Evolutionary conservation across 2,888 invertebrate species (phyloP).

Genomic region (Chrysolina haemoptera): DNA sequence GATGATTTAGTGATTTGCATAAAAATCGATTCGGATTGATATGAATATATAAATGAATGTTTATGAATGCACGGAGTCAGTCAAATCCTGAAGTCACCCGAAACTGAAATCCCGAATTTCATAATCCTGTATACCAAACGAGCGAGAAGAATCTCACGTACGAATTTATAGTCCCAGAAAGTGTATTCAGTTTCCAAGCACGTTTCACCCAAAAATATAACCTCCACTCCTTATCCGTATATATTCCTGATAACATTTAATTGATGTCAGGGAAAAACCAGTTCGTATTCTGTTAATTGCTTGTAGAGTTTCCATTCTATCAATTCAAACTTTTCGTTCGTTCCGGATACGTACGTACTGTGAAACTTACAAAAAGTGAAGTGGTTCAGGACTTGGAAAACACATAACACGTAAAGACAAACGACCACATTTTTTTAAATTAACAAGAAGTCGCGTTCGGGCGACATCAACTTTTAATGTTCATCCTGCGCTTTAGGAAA

Average conservation of each 20-base stretch:
- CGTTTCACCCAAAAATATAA: constrained; percentile 20
- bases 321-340: not conserved
- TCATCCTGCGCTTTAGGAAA: constrained; percentile 15
- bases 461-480: constrained; percentile 23
- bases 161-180: constrained; percentile 34
- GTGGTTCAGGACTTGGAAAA: constrained; percentile 22
- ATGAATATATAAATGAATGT: too few relatives aligned
- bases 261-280: constrained; percentile 32
- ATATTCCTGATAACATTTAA: constrained; percentile 33
- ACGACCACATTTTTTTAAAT: constrained; percentile 39
- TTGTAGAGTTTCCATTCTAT: not conserved
- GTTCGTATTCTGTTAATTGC: constrained; percentile 22
- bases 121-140: constrained; percentile 11
- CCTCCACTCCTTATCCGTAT: constrained; percentile 11
- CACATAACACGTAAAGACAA: constrained; percentile 39
- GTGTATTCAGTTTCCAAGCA: constrained; percentile 33
- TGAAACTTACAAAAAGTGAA: constrained; percentile 25
- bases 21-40: too few relatives aligned
- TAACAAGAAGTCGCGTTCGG: constrained; percentile 27
- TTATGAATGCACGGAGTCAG: too few relatives aligned
- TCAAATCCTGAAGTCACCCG: too few relatives aligned
- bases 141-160: constrained; percentile 12
- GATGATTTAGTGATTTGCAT: too few relatives aligned
- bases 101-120: constrained; percentile 1
- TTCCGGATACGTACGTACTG: constrained; percentile 9